Percentiles rank a stretch among this genome's conserved stretches.
Evolutionary conservation across 2,113 vertebrate genomes (phyloP).

Genomic region (Rhodinocichla rosea): DNA sequence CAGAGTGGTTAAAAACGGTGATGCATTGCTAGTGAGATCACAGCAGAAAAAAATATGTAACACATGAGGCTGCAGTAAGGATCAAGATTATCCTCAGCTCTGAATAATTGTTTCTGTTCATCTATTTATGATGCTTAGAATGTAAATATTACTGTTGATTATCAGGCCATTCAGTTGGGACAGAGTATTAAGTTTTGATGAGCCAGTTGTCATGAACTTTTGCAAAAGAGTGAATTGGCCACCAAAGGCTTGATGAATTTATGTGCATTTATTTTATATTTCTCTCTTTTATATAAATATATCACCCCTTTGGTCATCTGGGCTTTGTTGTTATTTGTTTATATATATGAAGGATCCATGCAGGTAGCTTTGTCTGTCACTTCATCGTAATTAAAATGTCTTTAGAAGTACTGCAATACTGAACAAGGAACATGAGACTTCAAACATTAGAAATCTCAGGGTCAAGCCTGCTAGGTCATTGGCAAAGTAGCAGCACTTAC

Average conservation of each 20-base stretch:
- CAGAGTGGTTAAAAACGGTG: conserved; percentile 63
- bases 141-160: background rate
- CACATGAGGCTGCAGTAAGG: conserved; percentile 7
- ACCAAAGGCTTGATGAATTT: background rate
- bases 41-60: conserved; percentile 53
- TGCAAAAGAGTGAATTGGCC: background rate
- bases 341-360: background rate
- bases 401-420: background rate
- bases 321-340: background rate
- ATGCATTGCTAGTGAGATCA: conserved; percentile 65
- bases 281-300: background rate
- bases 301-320: background rate
- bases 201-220: background rate
- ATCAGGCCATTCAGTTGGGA: background rate
- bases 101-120: conserved; percentile 48
- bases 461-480: background rate
- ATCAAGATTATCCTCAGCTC: background rate
- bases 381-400: background rate
- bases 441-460: background rate
- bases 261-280: background rate
- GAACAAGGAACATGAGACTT: background rate
- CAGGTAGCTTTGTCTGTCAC: background rate
- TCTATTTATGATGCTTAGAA: conserved; percentile 12
- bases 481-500: conserved; percentile 12
- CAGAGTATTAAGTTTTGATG: background rate